Evolutionary conservation across 2,888 invertebrate genomes (phyloP), one percentile per base, ranked within the genome.

Genomic region (Choristoneura rosaceana): DNA sequence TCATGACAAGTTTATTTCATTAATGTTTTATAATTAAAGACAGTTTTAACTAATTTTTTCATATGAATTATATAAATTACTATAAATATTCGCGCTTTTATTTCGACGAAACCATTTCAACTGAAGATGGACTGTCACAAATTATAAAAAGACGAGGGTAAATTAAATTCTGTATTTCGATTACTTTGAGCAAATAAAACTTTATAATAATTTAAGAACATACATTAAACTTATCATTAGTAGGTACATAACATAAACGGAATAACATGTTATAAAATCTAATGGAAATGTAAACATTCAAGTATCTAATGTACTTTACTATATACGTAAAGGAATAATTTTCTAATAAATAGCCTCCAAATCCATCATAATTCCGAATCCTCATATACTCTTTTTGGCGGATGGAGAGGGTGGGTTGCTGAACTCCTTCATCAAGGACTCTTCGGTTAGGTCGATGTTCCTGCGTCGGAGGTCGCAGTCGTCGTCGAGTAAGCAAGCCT

Each of bases 251-350:
- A 91, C 91, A 90, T 90, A 88, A 87, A 90, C 89, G 90, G 90
- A 92, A 92, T 92, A 94, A 93, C 92, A 90, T 85, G 85, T 88
- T 92, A 93, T 93, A 94, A 94, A 94, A 93, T 92, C 91, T 93
- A 88, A 88, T 92, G 92, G 91, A 92, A 92, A 91, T 91, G 91
- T 92, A 89, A 91, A 90, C 85, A 82, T 85, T 91, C 89, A 91
- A 90, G 91, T 91, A 90, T 89, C 90, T 90, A 92, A 85, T 82
- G 82, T 77, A 81, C 80, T 79, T 78, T 84, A 87, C 86, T 82
- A 84, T 84, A 82, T 76, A 82, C 80, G 81, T 84, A 82, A 81
- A 81, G 78, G 79, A 81, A 78, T 81, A 80, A 70, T 76, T 71
- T 66, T 60, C 74, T 69, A 71, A 64, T 69, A 71, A 64, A 70